Conservation (phyloP, 2,113 vertebrate species). For the Pseudorhombus dupliciocellatus region DNA sequence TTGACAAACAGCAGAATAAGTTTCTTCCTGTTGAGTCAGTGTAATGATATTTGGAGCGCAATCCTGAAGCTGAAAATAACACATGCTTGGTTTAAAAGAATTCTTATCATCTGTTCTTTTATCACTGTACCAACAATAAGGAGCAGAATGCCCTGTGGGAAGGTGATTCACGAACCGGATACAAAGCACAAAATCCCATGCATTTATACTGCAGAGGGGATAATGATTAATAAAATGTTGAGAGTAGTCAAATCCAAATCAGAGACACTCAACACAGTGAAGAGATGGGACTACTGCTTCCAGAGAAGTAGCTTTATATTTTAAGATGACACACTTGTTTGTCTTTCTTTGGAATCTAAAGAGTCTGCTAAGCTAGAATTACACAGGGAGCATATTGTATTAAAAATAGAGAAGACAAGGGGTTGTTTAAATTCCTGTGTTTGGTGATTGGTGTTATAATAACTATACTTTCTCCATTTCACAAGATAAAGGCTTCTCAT, state of each 20-base stretch:
- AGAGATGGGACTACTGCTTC: conserved; percentile 22
- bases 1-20: conserved; percentile 3
- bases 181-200: conserved; percentile 44
- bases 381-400: neutral
- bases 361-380: conserved; percentile 1
- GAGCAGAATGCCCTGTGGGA: conserved; percentile 48
- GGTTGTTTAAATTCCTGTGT: neutral
- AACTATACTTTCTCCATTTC: conserved; percentile 20
- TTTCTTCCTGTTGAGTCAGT: conserved; percentile 21
- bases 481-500: conserved; percentile 5
- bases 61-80: conserved; percentile 17
- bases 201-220: conserved; percentile 46
- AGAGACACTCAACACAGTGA: conserved; percentile 27
- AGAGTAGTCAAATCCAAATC: conserved; percentile 42
- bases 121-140: conserved; percentile 51
- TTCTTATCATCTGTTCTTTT: conserved; percentile 55
- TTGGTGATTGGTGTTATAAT: neutral
- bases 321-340: conserved; percentile 15
- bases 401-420: neutral
- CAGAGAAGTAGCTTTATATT: conserved; percentile 18
- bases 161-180: conserved; percentile 59
- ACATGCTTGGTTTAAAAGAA: conserved; percentile 50
- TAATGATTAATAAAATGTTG: conserved; percentile 49
- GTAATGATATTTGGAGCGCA: conserved; percentile 1
- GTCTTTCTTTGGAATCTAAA: conserved; percentile 12